phyloP scores from a whole-genome alignment of 2,113 vertebrate genomes.

The Lepus americanus region DNA sequence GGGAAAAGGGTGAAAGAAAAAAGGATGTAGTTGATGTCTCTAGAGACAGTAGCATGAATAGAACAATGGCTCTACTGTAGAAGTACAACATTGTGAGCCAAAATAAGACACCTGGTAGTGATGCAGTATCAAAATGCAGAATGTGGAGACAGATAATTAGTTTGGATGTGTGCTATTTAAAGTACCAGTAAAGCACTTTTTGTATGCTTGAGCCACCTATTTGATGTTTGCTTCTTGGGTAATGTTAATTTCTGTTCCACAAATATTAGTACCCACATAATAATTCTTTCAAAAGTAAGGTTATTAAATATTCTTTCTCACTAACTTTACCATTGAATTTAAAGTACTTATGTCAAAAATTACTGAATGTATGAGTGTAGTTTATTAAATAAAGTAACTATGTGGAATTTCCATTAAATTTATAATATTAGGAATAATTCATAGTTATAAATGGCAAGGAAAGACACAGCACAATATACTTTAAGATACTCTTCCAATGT shows the following conservation, averaged over 20 bases:
- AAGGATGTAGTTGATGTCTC: neutral
- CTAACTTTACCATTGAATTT: neutral
- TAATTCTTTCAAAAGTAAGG: neutral
- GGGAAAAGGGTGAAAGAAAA: neutral
- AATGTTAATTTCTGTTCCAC: neutral
- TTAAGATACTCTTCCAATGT: neutral
- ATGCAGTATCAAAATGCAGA: neutral
- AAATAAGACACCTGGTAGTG: neutral
- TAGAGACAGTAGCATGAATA: neutral
- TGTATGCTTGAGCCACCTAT: neutral
- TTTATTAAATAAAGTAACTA: neutral
- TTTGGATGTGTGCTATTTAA: neutral
- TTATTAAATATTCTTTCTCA: neutral
- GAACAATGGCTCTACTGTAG: neutral
- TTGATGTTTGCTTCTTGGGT: neutral
- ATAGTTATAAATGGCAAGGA: neutral
- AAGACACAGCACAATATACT: neutral
- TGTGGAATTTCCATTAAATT: neutral
- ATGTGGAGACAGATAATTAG: neutral
- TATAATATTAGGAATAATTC: neutral
- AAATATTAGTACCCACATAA: neutral
- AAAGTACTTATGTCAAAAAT: neutral
- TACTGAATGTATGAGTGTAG: neutral
- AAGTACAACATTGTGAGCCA: neutral
- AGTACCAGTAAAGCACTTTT: neutral